phyloP scores from a whole-genome alignment of 2,888 invertebrate species.

The Ornithoptera alexandrae region DNA sequence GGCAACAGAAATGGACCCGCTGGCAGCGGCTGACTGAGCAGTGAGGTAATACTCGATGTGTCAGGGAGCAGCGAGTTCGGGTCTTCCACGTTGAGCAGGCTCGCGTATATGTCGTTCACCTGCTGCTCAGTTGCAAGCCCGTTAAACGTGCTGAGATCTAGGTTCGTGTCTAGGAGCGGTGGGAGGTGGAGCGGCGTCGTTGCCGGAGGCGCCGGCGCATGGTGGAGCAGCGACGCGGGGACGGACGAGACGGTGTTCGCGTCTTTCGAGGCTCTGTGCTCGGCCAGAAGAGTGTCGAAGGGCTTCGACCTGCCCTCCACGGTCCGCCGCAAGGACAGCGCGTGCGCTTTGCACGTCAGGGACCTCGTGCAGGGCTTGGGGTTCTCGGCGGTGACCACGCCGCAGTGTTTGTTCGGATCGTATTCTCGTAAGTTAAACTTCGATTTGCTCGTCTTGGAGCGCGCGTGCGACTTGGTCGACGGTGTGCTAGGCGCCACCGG shows the following conservation, averaged over 20 bases:
- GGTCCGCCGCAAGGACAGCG: constrained; percentile 84
- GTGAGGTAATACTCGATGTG: constrained; percentile 60
- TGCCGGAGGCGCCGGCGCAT: constrained; percentile 36
- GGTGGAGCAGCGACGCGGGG: constrained; percentile 36
- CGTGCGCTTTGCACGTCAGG: constrained; percentile 85
- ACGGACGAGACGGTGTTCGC: constrained; percentile 41
- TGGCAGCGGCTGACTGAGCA: constrained; percentile 59
- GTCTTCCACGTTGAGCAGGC: constrained; percentile 62
- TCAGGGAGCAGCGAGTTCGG: constrained; percentile 60
- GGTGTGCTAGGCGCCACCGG: constrained; percentile 48
- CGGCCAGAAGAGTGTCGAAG: constrained; percentile 87
- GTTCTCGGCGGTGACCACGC: constrained; percentile 84
- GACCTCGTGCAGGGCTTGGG: constrained; percentile 89
- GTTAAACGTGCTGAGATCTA: constrained; percentile 63
- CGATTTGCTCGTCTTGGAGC: constrained; percentile 63
- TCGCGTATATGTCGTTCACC: constrained; percentile 68
- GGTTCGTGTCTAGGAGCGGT: constrained; percentile 59
- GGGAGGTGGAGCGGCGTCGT: constrained; percentile 46
- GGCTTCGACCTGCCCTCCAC: constrained; percentile 86
- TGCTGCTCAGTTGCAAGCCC: constrained; percentile 66
- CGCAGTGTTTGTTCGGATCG: constrained; percentile 91
- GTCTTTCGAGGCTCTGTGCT: constrained; percentile 85
- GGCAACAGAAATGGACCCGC: constrained; percentile 56
- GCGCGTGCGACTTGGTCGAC: constrained; percentile 51
- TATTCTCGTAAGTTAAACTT: constrained; percentile 83